Evolutionary conservation across 1,140 invertebrate genomes (phyloP), one percentile per base, ranked within the genome.

Genomic region (Cecropterus lyciades): DNA sequence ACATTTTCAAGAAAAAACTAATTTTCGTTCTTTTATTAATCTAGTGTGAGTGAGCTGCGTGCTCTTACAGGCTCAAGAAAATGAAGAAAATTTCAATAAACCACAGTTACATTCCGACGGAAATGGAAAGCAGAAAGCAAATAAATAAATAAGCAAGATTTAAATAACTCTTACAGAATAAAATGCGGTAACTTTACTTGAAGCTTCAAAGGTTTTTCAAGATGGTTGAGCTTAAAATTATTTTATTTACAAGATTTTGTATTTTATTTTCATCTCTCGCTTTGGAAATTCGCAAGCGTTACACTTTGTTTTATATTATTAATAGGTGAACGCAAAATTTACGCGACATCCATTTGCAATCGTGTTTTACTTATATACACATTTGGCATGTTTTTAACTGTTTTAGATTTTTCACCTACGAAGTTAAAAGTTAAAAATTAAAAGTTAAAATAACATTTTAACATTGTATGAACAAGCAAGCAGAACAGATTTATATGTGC

Each of bases 151-250:
- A 53, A 9, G 30, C 30, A 53, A 13, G 27, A 46, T 46, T 59
- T 45, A 46, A 59, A 33, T 59, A 46, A 59, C 24, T 24, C 43
- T 46, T 59, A 46, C 9, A 59, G 10, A 15, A 30, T 53, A 16
- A 53, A 53, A 33, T 53, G 51, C 56, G 56, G 42, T 27, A 59
- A 59, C 43, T 46, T 14, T 59, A 46, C 24, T 45, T 46, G 43
- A 59, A 46, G 14, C 43, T 14, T 59, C 53, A 46, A 59, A 59
- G 43, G 42, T 16, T 10, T 59, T 59, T 27, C 42, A 46, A 46
- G 56, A 46, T 33, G 42, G 42, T 30, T 59, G 43, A 0, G 42
- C 43, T 15, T 46, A n/a, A 59, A 59, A 30, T 46, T 59, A 46
- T 13, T 46, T 59, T 14, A 16, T 42, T 43, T 40, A 43, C 17